These are phyloP conservation scores for Polydrusus tereticollis DNA, from an alignment of 2,888 invertebrate species.

Conservation along the genomic window DNA sequence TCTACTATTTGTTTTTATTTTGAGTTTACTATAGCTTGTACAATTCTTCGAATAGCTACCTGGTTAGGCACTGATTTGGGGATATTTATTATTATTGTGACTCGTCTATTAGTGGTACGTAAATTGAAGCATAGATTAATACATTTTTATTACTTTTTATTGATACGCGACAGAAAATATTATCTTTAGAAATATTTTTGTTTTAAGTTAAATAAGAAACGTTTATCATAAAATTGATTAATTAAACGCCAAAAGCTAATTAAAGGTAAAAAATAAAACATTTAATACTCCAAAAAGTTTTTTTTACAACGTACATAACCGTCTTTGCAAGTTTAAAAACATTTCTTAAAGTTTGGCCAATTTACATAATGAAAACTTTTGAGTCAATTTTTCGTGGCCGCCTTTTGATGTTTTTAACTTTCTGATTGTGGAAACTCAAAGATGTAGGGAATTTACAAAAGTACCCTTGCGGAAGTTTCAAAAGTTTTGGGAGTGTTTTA, in stretches of 20 bases:
- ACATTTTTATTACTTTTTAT: no score
- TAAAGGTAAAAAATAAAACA: conserved; percentile 33
- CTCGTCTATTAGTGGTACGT: no score
- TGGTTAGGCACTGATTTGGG: no score
- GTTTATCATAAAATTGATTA: not conserved
- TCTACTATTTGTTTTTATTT: no score
- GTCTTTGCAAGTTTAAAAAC: conserved; percentile 32
- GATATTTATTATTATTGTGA: no score
- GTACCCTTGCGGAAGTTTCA: conserved; percentile 41
- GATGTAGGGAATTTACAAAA: conserved; percentile 42
- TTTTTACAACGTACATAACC: conserved; percentile 27
- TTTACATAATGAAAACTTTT: conserved; percentile 41
- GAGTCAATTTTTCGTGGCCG: conserved; percentile 45
- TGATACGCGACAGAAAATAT: no score
- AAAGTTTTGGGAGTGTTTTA: conserved; percentile 10
- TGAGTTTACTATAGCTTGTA: no score
- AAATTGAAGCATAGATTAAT: no score
- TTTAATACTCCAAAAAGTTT: conserved; percentile 10
- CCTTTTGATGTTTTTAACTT: conserved; percentile 42
- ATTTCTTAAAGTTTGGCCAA: conserved; percentile 36
- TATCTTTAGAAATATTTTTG: no score
- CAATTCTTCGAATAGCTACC: no score
- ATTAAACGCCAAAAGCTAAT: not conserved
- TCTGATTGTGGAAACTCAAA: conserved; percentile 41
- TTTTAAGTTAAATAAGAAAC: no score